Evolutionary conservation across 2,797 vertebrate genomes (phyloP).

Genomic region (Agapornis canus): DNA sequence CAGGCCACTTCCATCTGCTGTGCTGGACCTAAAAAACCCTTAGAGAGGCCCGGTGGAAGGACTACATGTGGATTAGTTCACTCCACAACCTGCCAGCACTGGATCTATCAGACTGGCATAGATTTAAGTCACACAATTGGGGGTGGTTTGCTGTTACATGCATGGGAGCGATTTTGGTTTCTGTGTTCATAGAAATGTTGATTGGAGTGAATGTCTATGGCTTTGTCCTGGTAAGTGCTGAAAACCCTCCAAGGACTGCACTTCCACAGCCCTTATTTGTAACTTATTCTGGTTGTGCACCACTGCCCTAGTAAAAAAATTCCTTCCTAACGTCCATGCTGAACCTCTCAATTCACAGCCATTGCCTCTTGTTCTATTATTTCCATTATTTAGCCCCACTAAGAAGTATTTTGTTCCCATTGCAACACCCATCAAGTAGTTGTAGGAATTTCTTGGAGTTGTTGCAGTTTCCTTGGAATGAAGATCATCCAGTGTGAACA

Average conservation of each 20-base stretch:
- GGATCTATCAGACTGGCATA: neutral
- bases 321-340: neutral
- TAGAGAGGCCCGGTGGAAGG: neutral
- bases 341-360: neutral
- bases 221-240: neutral
- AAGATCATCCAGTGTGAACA: conserved; percentile 32
- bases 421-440: neutral
- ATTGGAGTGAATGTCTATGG: neutral
- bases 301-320: neutral
- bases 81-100: neutral
- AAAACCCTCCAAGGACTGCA: neutral
- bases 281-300: neutral
- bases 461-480: conserved; percentile 29
- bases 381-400: neutral
- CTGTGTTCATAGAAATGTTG: neutral
- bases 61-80: neutral
- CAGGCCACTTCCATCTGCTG: neutral
- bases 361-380: neutral
- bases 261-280: neutral
- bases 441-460: conserved; percentile 38
- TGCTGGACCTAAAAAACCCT: neutral
- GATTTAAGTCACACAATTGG: neutral
- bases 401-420: neutral
- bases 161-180: neutral
- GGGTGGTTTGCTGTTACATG: neutral